phyloP scores from a whole-genome alignment of 2,888 invertebrate genomes.

The Amphipyra berbera region DNA sequence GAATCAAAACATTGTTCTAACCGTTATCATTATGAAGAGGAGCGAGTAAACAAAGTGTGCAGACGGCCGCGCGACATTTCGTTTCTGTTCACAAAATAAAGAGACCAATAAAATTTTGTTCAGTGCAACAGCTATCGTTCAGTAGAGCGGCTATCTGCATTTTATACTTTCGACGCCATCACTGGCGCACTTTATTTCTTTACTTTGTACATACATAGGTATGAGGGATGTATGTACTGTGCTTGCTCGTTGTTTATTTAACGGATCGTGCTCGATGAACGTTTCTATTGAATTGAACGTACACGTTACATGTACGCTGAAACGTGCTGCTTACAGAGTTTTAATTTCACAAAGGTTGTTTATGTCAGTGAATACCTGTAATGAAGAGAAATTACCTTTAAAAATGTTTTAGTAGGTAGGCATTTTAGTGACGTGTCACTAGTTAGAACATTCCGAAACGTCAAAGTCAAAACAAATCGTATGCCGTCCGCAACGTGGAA shows the following conservation, averaged over 20 bases:
- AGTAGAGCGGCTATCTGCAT: constrained; percentile 81
- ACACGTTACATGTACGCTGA: constrained; percentile 61
- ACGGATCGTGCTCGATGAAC: constrained; percentile 68
- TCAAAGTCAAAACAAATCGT: constrained; percentile 63
- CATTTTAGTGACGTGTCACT: background rate
- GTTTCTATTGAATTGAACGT: constrained; percentile 70
- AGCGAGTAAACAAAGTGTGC: constrained; percentile 58
- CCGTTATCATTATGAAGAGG: constrained; percentile 46
- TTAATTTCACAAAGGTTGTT: constrained; percentile 46
- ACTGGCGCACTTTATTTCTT: constrained; percentile 74
- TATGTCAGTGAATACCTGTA: constrained; percentile 37
- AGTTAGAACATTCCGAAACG: constrained; percentile 28
- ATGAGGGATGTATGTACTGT: constrained; percentile 59
- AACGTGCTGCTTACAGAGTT: constrained; percentile 38
- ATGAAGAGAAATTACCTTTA: constrained; percentile 17
- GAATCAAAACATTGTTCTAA: constrained; percentile 38
- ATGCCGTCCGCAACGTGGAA: constrained; percentile 68
- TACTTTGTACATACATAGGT: constrained; percentile 73
- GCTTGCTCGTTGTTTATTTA: constrained; percentile 77
- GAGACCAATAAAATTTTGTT: constrained; percentile 79
- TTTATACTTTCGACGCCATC: constrained; percentile 80
- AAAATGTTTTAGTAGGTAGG: constrained; percentile 2
- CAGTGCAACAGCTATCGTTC: constrained; percentile 78
- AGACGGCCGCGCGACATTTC: constrained; percentile 43
- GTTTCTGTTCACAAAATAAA: constrained; percentile 70